Evolutionary conservation across 2,797 vertebrate species (phyloP).

Genomic region (Acanthurus lineatus): DNA sequence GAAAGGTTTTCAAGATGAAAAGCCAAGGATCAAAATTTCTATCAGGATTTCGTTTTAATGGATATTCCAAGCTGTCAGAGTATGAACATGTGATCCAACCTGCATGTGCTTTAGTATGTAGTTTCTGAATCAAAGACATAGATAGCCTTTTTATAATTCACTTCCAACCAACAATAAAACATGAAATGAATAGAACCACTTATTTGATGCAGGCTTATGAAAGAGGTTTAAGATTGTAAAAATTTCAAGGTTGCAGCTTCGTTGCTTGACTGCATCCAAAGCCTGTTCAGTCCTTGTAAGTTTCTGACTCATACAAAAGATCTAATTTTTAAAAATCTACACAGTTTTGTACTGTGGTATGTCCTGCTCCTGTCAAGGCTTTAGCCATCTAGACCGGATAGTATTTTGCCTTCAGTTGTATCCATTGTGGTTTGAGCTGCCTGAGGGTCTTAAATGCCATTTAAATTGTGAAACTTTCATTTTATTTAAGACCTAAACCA

Average conservation of each 20-base stretch:
- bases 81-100: neutral
- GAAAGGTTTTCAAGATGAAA: constrained; percentile 16
- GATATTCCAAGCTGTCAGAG: neutral
- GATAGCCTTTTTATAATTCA: neutral
- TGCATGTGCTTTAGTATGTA: neutral
- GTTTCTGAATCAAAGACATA: constrained; percentile 5
- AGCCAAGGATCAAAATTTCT: constrained; percentile 25
- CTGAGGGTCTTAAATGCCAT: neutral
- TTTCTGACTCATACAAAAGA: neutral
- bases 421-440: neutral
- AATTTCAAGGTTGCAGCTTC: constrained; percentile 6
- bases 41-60: neutral
- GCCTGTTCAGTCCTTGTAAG: neutral
- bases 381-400: neutral
- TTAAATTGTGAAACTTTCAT: constrained; percentile 3
- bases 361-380: neutral
- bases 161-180: neutral
- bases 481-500: neutral
- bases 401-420: neutral
- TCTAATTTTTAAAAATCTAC: no score
- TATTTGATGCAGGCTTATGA: neutral
- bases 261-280: constrained; percentile 7
- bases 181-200: neutral
- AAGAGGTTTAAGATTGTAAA: neutral
- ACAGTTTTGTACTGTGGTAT: neutral